phyloP scores from a whole-genome alignment of 2,797 vertebrate species.

The Heteromormyrus szaboi region DNA sequence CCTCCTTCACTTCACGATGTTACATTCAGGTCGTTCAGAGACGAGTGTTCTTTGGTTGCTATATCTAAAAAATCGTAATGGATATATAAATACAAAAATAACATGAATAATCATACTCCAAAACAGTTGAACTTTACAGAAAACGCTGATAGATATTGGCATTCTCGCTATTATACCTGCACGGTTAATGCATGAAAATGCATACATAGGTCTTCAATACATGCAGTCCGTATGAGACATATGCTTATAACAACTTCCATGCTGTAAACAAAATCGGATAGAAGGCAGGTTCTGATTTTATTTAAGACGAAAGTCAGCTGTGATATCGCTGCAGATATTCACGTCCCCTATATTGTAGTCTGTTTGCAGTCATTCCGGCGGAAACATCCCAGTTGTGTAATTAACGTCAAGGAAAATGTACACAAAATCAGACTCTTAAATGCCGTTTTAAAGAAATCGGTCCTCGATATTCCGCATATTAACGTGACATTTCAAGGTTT shows the following conservation, averaged over 20 bases:
- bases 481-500: not conserved
- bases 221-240: not conserved
- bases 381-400: constrained; percentile 12
- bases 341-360: not conserved
- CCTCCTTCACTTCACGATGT: constrained; percentile 52
- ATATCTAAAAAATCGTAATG: constrained; percentile 9
- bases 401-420: not conserved
- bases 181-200: not conserved
- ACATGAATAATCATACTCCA: not conserved
- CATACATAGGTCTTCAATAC: not conserved
- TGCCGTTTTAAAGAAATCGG: not conserved
- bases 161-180: not conserved
- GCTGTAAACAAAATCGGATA: not conserved
- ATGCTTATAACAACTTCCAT: not conserved
- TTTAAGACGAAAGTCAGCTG: not conserved
- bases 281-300: not conserved
- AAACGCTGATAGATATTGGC: not conserved
- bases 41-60: constrained; percentile 9
- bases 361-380: not conserved
- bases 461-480: not conserved
- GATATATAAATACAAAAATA: not conserved
- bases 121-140: not conserved
- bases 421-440: not conserved
- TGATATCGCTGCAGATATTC: not conserved
- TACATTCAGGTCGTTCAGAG: constrained; percentile 42